Percentiles rank a stretch among this genome's conserved stretches.
Conservation (phyloP, 2,888 invertebrate genomes). For the Priocnemis perturbator region DNA sequence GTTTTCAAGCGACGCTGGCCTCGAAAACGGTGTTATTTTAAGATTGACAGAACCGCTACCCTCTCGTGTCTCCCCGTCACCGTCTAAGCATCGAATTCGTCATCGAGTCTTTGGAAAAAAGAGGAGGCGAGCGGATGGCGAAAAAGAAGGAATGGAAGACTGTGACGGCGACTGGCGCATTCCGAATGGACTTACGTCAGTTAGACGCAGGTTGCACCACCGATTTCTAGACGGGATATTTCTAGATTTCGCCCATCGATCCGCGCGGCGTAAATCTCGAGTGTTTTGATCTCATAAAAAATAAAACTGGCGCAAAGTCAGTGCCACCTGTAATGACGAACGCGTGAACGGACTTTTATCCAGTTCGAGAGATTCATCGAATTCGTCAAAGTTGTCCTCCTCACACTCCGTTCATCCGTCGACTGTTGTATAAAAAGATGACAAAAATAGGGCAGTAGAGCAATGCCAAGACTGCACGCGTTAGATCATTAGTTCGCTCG, state of each 20-base stretch:
- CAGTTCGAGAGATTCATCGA: too few relatives aligned
- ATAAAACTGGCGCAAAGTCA: background rate
- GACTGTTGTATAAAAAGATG: slow-evolving; percentile 43
- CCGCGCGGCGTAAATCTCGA: background rate
- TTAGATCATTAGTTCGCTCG: slow-evolving; percentile 54
- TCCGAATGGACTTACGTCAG: slow-evolving; percentile 42
- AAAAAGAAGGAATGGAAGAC: slow-evolving; percentile 9
- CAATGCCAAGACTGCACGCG: slow-evolving; percentile 56
- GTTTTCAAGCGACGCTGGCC: slow-evolving; percentile 18
- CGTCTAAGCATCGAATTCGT: slow-evolving; percentile 15
- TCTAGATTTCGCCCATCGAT: slow-evolving; percentile 46
- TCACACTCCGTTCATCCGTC: background rate
- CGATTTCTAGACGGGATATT: slow-evolving; percentile 56
- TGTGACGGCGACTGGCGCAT: slow-evolving; percentile 13
- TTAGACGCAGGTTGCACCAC: slow-evolving; percentile 45
- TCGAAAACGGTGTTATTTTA: slow-evolving; percentile 35
- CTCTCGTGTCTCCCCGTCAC: background rate
- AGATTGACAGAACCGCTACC: slow-evolving; percentile 25
- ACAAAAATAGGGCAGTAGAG: slow-evolving; percentile 60
- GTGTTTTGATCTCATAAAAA: background rate
- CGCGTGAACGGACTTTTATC: background rate
- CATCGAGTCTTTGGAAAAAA: background rate
- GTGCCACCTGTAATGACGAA: background rate
- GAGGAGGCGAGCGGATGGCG: background rate
- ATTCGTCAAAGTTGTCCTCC: too few relatives aligned